phyloP scores from a whole-genome alignment of 2,888 invertebrate species.

The Drosophila niveifrons region DNA sequence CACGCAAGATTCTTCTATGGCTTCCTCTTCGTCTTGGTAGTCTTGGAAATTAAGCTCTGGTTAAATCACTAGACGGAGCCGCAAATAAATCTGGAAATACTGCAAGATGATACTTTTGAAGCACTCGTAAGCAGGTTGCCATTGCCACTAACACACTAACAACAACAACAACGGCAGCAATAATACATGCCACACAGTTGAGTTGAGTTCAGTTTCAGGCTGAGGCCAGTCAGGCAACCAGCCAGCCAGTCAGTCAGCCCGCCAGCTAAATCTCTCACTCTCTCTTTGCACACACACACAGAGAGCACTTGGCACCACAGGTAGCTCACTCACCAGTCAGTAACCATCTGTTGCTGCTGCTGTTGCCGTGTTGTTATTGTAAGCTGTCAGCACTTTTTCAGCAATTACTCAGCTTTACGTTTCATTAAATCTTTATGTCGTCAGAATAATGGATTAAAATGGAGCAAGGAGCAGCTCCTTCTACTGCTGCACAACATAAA shows the following conservation, averaged over 20 bases:
- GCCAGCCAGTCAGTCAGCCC: not conserved
- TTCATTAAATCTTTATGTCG: constrained; percentile 77
- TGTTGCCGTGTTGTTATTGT: constrained; percentile 30
- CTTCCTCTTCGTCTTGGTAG: constrained; percentile 53
- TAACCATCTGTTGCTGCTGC: constrained; percentile 62
- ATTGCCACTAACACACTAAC: constrained; percentile 9
- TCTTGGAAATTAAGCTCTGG: constrained; percentile 40
- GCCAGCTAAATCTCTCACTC: constrained; percentile 38
- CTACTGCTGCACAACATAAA: constrained; percentile 1
- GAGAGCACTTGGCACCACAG: constrained; percentile 9
- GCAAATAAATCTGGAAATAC: constrained; percentile 55
- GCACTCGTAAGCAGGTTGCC: constrained; percentile 39
- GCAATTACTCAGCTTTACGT: constrained; percentile 79
- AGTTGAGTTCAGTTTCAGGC: not conserved
- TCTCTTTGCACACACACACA: constrained; percentile 5
- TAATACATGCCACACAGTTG: not conserved
- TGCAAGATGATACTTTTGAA: constrained; percentile 63
- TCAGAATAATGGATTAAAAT: constrained; percentile 73
- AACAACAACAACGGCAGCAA: constrained; percentile 15
- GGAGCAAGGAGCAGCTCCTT: constrained; percentile 19
- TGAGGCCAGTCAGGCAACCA: constrained; percentile 13
- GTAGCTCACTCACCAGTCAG: constrained; percentile 15
- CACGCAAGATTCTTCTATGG: constrained; percentile 61
- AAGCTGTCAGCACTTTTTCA: constrained; percentile 53
- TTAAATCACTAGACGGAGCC: constrained; percentile 27